Evolutionary conservation across 2,888 invertebrate species (phyloP), one percentile per base, ranked within the genome.

Genomic region (Toxonevra muliebris): DNA sequence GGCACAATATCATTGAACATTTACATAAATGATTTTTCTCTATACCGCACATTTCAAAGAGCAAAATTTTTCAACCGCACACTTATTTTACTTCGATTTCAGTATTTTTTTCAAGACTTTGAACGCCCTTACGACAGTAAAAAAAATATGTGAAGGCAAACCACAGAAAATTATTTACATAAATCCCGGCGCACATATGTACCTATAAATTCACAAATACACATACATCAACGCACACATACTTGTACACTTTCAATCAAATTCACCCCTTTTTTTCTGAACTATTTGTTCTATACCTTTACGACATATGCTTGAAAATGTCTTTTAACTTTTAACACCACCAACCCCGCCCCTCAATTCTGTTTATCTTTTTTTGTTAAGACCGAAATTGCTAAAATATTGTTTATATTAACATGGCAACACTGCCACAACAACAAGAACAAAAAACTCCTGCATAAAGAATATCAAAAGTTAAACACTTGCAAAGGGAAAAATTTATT

Each of bases 401-500:
- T 48, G 57, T 40, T 57, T 13, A 30, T 40, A 20, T 57, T 57
- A 57, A 12, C n/a, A 40, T 57, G 57, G 57, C 30, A 57, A 57
- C 57, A 57, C 30, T 57, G 57, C 40, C 40, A 57, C 20, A 11
- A n/a, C 20, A 53, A n/a, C 53, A 9, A 12, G 7, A 53, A 19
- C 53, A n/a, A 7, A 15, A 53, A 19, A 30, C 30, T 30, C 30
- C 30, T 30, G n/a, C 30, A 3, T 12, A n/a, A 15, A 19, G 13
- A 17, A 57, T 13, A 57, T 54, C 8, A 15, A n/a, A 40, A 30
- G 8, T 20, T 12, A 57, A 20, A 57, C 57, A 57, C 57, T 40
- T 30, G 30, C 30, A n/a, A n/a, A n/a, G n/a, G n/a, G n/a, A n/a
- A n/a, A n/a, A 55, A 9, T 55, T 55, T 9, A 53, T 10, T n/a